Evolutionary conservation across 1,140 invertebrate species (phyloP).

Genomic region (Rhizoglyphus robini): DNA sequence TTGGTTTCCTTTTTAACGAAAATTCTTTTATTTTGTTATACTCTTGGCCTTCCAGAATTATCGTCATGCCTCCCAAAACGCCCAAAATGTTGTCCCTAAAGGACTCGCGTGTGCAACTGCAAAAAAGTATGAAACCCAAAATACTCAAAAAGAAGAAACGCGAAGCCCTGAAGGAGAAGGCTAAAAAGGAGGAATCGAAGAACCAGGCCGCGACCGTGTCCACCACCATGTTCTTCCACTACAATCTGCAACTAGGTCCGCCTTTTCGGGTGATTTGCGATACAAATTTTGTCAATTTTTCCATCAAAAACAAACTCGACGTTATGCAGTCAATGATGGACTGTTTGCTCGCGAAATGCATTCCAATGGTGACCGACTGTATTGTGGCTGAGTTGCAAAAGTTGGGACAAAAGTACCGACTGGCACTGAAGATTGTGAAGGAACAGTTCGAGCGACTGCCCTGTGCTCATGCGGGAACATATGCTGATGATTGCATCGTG

Average conservation of each 20-base stretch:
- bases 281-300: conserved; percentile 98
- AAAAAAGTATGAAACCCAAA: not conserved
- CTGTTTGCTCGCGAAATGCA: conserved; percentile 95
- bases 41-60: no score
- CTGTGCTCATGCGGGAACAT: conserved; percentile 94
- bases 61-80: no score
- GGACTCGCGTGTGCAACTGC: conserved; percentile 10
- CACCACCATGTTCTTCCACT: conserved; percentile 70
- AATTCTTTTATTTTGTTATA: no score
- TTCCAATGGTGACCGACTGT: conserved; percentile 96
- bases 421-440: conserved; percentile 90
- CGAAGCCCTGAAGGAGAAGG: not conserved
- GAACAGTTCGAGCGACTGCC: conserved; percentile 85
- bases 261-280: conserved; percentile 94
- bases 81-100: conserved; percentile 20
- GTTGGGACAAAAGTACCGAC: conserved; percentile 81
- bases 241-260: conserved; percentile 96
- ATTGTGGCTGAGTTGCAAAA: conserved; percentile 97
- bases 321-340: conserved; percentile 97
- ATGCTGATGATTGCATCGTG: conserved; percentile 97
- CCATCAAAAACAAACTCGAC: conserved; percentile 96
- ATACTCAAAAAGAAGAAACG: conserved; percentile 18
- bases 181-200: conserved; percentile 17
- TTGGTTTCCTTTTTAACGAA: not conserved
- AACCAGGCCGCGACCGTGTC: conserved; percentile 71